Evolutionary conservation across 2,797 vertebrate species (phyloP).

Genomic region (Leucoraja ocellata): DNA sequence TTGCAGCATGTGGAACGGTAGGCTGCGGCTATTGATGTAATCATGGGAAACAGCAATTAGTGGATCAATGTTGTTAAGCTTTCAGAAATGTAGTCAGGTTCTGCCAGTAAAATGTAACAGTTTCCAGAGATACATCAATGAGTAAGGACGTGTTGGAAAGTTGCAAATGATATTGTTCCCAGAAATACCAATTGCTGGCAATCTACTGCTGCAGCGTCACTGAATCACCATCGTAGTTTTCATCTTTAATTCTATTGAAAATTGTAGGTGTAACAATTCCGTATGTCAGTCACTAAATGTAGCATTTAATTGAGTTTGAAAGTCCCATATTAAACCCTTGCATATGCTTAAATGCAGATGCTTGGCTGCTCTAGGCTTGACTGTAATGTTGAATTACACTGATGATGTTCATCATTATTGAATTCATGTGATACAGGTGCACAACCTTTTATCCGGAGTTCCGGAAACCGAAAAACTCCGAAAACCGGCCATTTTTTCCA

Average conservation of each 20-base stretch:
- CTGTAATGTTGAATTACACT: not conserved
- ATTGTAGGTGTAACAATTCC: not conserved
- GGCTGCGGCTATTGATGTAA: not conserved
- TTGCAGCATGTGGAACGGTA: not conserved
- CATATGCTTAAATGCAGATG: not conserved
- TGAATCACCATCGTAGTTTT: not conserved
- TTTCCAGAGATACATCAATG: not conserved
- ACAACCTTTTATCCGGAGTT: too few relatives aligned
- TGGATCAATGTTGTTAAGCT: not conserved
- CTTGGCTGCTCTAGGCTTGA: not conserved
- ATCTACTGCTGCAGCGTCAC: not conserved
- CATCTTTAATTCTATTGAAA: not conserved
- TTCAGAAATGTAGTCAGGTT: not conserved
- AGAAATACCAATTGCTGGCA: not conserved
- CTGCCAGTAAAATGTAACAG: slow-evolving; percentile 6
- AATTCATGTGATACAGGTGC: too few relatives aligned
- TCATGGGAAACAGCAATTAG: not conserved
- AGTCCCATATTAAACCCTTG: not conserved
- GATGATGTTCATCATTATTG: not conserved
- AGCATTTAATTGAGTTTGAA: not conserved
- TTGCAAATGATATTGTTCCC: not conserved
- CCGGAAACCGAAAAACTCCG: too few relatives aligned
- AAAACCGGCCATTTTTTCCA: too few relatives aligned
- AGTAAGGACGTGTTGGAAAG: not conserved
- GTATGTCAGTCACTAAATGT: not conserved